Percentiles rank a stretch among this genome's conserved stretches.
phyloP scores from a whole-genome alignment of 2,888 invertebrate genomes.

The Stegophylla sp. region DNA sequence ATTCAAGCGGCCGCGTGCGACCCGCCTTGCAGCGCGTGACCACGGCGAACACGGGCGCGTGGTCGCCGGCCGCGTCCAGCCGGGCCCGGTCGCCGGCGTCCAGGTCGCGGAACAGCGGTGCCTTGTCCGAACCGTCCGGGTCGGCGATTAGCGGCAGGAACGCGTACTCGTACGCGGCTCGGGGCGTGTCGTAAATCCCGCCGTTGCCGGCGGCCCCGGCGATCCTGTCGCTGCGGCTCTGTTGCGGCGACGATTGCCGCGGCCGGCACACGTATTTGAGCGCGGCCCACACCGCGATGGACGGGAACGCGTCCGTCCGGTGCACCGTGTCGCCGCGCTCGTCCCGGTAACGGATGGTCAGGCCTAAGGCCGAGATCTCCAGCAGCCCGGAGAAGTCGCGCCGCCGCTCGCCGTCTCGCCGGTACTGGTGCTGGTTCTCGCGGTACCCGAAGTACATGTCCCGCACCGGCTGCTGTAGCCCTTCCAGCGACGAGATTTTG shows the following conservation, averaged over 20 bases:
- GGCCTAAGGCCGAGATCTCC: constrained; percentile 74
- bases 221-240: constrained; percentile 25
- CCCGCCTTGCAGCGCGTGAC: constrained; percentile 78
- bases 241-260: constrained; percentile 62
- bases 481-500: constrained; percentile 78
- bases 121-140: constrained; percentile 79
- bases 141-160: constrained; percentile 85
- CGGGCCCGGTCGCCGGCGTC: constrained; percentile 61
- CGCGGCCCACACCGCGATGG: constrained; percentile 92
- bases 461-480: constrained; percentile 80
- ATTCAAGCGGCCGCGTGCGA: constrained; percentile 72
- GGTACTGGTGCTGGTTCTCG: constrained; percentile 11
- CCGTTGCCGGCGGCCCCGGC: constrained; percentile 63
- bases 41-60: constrained; percentile 87
- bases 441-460: constrained; percentile 70
- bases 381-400: constrained; percentile 63
- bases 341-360: constrained; percentile 67
- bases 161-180: constrained; percentile 71
- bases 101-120: constrained; percentile 69
- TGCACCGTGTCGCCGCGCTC: constrained; percentile 39
- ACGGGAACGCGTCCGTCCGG: constrained; percentile 80
- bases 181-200: neutral
- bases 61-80: constrained; percentile 68
- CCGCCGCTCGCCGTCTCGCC: neutral
- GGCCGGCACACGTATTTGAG: constrained; percentile 82